These are phyloP conservation scores for Eupithecia insigniata DNA, from an alignment of 2,888 invertebrate species.

Conservation along the genomic window DNA sequence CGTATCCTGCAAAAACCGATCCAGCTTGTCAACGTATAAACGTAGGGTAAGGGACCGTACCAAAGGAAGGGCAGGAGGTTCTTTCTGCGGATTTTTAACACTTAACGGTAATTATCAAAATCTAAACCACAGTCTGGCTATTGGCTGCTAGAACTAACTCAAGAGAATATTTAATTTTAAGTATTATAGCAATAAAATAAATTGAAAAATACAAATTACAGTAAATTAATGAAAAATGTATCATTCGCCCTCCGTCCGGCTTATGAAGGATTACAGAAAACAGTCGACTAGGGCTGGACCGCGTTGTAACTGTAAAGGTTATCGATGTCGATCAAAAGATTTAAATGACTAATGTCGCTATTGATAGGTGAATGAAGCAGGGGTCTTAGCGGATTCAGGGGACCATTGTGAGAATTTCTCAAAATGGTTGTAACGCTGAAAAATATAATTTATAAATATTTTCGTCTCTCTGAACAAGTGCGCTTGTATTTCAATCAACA, in stretches of 20 bases:
- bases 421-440: not conserved
- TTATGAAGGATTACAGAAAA: constrained; percentile 66
- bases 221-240: constrained; percentile 57
- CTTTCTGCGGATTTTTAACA: no score
- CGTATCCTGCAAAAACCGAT: no score
- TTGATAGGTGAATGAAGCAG: no score
- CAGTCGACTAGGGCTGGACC: constrained; percentile 50
- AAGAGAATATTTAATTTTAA: not conserved
- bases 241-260: constrained; percentile 52
- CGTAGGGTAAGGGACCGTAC: no score
- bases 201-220: not conserved
- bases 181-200: not conserved
- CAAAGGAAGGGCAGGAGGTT: no score
- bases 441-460: not conserved
- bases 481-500: not conserved
- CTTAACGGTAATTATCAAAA: no score
- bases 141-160: no score
- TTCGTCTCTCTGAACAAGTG: not conserved
- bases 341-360: not conserved
- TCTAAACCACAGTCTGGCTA: no score
- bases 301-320: constrained; percentile 10
- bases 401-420: no score
- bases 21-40: no score
- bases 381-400: no score
- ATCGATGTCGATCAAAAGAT: constrained; percentile 49